phyloP scores from a whole-genome alignment of 2,888 invertebrate species.

The Metallyticus violacea region DNA sequence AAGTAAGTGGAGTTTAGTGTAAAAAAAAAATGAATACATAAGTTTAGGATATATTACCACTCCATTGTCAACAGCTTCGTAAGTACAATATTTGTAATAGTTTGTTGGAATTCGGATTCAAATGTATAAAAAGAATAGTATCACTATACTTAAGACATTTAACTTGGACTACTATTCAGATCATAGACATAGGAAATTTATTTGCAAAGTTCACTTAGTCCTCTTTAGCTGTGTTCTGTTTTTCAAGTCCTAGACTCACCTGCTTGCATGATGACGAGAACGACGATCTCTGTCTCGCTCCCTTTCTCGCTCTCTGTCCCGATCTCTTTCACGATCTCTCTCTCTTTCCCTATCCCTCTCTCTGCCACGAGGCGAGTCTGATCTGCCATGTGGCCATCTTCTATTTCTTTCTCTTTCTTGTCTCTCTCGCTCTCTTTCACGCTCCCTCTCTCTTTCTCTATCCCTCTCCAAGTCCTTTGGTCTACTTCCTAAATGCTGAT shows the following conservation, averaged over 20 bases:
- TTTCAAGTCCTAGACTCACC: neutral
- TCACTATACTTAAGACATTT: too few relatives aligned
- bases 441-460: constrained; percentile 45
- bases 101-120: too few relatives aligned
- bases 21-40: too few relatives aligned
- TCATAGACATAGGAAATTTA: too few relatives aligned
- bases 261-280: constrained; percentile 41
- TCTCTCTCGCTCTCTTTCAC: constrained; percentile 43
- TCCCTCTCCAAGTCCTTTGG: constrained; percentile 49
- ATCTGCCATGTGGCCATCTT: constrained; percentile 35
- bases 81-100: too few relatives aligned
- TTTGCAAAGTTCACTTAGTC: too few relatives aligned
- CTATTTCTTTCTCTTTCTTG: constrained; percentile 38
- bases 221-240: neutral
- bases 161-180: too few relatives aligned
- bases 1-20: too few relatives aligned
- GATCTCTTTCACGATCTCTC: constrained; percentile 44
- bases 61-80: too few relatives aligned
- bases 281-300: constrained; percentile 45
- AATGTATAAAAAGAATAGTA: too few relatives aligned
- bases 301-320: constrained; percentile 26
- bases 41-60: too few relatives aligned
- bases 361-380: constrained; percentile 32
- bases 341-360: constrained; percentile 44
- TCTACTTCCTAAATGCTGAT: constrained; percentile 42